These are phyloP conservation scores for Zoanthus gigantus DNA, from an alignment of 92 coral and sea anemone species.

Conservation along the genomic window DNA sequence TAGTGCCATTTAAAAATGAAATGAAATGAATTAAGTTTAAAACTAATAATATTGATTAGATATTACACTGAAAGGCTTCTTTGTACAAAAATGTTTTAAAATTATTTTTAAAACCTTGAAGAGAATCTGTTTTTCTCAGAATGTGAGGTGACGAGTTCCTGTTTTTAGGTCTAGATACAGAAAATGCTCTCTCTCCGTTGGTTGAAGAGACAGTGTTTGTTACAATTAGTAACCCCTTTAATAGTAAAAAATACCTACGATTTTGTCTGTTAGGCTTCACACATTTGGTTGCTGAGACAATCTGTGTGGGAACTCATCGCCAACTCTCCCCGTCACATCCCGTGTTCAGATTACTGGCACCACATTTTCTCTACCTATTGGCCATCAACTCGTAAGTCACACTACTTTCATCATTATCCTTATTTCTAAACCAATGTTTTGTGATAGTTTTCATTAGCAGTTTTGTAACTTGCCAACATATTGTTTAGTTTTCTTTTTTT, in stretches of 20 bases:
- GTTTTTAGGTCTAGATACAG: too few relatives aligned
- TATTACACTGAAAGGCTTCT: not conserved
- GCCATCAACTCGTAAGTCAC: conserved; percentile 94
- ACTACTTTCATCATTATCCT: not conserved
- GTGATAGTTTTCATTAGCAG: not conserved
- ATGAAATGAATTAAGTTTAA: not conserved
- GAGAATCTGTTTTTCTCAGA: too few relatives aligned
- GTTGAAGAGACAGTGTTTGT: not conserved
- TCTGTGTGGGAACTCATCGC: conserved; percentile 92
- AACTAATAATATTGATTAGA: not conserved
- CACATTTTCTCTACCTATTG: conserved; percentile 91
- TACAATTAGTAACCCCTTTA: not conserved
- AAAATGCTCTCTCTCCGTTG: not conserved
- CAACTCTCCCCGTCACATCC: conserved; percentile 98
- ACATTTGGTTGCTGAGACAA: conserved; percentile 93
- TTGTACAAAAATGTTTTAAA: not conserved
- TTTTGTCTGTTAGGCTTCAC: conserved; percentile 71
- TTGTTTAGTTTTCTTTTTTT: too few relatives aligned
- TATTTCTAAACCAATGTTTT: not conserved
- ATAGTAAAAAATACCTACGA: too few relatives aligned
- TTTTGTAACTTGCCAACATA: too few relatives aligned
- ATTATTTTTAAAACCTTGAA: too few relatives aligned
- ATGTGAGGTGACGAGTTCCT: too few relatives aligned
- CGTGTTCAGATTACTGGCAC: conserved; percentile 92
- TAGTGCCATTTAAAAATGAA: not conserved